Conservation (phyloP, 2,888 invertebrate genomes). For the Criorhina ranunculi region DNA sequence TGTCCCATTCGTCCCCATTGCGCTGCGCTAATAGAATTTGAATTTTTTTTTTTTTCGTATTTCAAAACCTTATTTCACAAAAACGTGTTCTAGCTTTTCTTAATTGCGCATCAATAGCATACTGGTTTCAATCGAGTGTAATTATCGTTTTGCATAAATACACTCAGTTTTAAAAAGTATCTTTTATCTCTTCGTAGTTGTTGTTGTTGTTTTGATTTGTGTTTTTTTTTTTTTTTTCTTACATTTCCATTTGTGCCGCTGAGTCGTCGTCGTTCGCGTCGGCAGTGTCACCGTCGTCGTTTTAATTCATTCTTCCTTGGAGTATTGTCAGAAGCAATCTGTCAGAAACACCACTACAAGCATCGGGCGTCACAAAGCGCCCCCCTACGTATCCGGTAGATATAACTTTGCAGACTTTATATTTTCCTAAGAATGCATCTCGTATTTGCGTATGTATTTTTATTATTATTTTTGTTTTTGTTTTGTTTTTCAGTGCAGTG, state of each 20-base stretch:
- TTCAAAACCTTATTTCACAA: neutral
- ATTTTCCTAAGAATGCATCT: conserved; percentile 17
- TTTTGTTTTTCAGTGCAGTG: neutral
- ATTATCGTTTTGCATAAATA: conserved; percentile 44
- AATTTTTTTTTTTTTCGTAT: neutral
- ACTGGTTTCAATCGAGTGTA: conserved; percentile 34
- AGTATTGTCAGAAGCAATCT: conserved; percentile 35
- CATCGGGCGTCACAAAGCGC: conserved; percentile 4
- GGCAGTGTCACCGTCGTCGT: neutral
- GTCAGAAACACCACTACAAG: conserved; percentile 30
- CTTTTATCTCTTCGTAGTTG: conserved; percentile 6
- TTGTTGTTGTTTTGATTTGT: no score
- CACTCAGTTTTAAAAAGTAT: conserved; percentile 21
- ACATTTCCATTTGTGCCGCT: conserved; percentile 7
- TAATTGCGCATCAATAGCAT: conserved; percentile 41
- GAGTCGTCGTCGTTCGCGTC: conserved; percentile 15
- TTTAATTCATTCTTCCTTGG: conserved; percentile 16
- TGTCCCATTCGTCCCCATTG: neutral
- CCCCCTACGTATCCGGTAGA: conserved; percentile 16
- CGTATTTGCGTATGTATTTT: neutral
- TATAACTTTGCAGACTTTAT: conserved; percentile 13
- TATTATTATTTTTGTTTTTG: neutral
- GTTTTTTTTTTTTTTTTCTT: neutral
- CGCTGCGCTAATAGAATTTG: no score
- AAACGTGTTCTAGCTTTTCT: conserved; percentile 22